Conservation (phyloP, 2,113 vertebrate genomes). For the Erythrocercus mccallii region DNA sequence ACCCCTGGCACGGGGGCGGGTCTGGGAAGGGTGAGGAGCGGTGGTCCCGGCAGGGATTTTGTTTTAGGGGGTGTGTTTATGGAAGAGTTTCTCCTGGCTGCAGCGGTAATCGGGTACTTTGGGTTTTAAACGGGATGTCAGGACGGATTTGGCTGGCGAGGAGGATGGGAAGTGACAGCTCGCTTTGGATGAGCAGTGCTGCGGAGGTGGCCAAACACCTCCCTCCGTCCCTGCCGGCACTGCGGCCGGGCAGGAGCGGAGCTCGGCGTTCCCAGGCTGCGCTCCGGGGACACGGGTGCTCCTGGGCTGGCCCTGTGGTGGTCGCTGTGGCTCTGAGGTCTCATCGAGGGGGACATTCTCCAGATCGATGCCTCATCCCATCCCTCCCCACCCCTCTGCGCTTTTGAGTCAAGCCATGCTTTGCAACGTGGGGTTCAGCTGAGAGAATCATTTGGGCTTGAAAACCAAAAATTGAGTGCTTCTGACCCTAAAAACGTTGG, state of each 20-base stretch:
- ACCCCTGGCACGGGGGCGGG: neutral
- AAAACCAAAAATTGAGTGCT: neutral
- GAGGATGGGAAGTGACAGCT: conserved; percentile 22
- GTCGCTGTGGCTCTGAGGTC: neutral
- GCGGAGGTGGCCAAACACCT: neutral
- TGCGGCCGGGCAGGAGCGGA: accelerated
- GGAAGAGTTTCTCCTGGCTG: neutral
- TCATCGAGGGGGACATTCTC: neutral
- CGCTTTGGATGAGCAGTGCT: neutral
- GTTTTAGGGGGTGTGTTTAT: accelerated
- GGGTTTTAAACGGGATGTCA: conserved; percentile 32
- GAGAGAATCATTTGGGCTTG: neutral
- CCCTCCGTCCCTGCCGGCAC: neutral
- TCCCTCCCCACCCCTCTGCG: neutral
- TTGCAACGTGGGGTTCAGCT: neutral
- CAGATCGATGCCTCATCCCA: neutral
- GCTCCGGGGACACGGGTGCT: accelerated
- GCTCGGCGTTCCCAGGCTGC: neutral
- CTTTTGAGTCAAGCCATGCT: neutral
- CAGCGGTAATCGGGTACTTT: neutral
- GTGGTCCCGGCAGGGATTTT: neutral
- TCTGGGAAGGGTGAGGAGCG: neutral
- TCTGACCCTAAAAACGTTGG: neutral
- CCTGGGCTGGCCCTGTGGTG: accelerated
- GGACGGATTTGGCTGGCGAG: conserved; percentile 8